A percentile compares a stretch with the other conserved stretches of the same genome.
Conservation (phyloP, 2,113 vertebrate species). For the Cebidichthys violaceus region DNA sequence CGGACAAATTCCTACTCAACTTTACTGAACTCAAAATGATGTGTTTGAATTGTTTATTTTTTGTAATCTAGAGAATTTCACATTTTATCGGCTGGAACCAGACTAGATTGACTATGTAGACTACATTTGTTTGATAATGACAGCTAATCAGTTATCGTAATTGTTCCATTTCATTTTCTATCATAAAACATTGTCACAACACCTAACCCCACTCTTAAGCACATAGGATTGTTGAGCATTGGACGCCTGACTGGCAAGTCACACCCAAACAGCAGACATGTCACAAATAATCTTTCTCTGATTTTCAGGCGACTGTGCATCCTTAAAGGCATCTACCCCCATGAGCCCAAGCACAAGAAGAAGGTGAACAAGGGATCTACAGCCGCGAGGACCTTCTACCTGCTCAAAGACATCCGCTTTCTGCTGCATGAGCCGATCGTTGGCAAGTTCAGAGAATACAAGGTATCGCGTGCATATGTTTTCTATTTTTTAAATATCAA, state of each 20-base stretch:
- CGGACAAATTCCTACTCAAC: background rate
- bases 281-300: background rate
- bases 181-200: background rate
- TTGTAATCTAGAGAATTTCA: too few relatives aligned
- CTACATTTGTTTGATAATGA: background rate
- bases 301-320: conserved; percentile 93
- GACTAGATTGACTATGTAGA: too few relatives aligned
- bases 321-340: conserved; percentile 97
- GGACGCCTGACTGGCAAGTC: background rate
- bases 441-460: conserved; percentile 94
- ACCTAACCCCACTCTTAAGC: background rate
- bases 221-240: background rate
- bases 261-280: background rate
- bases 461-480: conserved; percentile 80
- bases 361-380: conserved; percentile 98
- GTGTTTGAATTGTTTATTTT: background rate
- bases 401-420: conserved; percentile 96
- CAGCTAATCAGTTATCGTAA: background rate
- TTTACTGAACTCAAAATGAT: background rate
- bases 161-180: background rate
- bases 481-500: background rate
- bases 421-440: conserved; percentile 97
- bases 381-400: conserved; percentile 92
- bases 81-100: too few relatives aligned
- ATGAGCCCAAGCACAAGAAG: conserved; percentile 98